Evolutionary conservation across 2,113 vertebrate genomes (phyloP), one percentile per base, ranked within the genome.

Genomic region (Illadopsis cleaveri): DNA sequence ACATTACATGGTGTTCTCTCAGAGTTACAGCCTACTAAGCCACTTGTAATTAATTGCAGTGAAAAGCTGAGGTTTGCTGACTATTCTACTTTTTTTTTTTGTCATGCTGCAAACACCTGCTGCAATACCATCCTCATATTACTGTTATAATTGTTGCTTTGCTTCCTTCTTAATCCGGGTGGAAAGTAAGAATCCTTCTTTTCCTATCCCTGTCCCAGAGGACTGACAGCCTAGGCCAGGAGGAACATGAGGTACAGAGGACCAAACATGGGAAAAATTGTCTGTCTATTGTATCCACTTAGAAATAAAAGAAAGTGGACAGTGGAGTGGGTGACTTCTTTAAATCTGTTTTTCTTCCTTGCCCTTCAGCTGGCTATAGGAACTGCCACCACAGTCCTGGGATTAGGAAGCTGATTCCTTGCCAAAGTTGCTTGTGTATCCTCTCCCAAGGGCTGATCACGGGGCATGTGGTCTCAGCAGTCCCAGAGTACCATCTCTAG

Each of bases 21-120:
- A 54, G n/a, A 56, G 65, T 71, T 76, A 38, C 6, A 76, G 10
- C 61, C 86, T 82, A 42, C 18, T 65, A 21, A 69, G 81, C n/a
- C 64, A 69, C 44, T 94, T 79, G 21, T 19, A 68, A 57, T 81
- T 84, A 37, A 24, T 81, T 82, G 61, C 21, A 47, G 35, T 18
- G 12, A 72, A 71, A 87, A 72, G 38, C 64, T 69, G 73, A 66
- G 58, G 21, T 87, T 93, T 91, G 15, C 70, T 84, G 81, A 37
- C 31, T 90, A 3, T 38, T 61, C 16, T n/a, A 28, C n/a, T 23
- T 38, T 40, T 38, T 75, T 60, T 37, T 51, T 68, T 73, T 68
- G 27, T 50, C 62, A 73, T 23, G 61, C 37, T 87, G 70, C 45
- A 91, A 82, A 54, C 91, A 91, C 91, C 89, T 93, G 95, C 86